These are phyloP conservation scores for Pocillopora meandrina DNA, from an alignment of 92 coral and sea anemone species.

Conservation along the genomic window DNA sequence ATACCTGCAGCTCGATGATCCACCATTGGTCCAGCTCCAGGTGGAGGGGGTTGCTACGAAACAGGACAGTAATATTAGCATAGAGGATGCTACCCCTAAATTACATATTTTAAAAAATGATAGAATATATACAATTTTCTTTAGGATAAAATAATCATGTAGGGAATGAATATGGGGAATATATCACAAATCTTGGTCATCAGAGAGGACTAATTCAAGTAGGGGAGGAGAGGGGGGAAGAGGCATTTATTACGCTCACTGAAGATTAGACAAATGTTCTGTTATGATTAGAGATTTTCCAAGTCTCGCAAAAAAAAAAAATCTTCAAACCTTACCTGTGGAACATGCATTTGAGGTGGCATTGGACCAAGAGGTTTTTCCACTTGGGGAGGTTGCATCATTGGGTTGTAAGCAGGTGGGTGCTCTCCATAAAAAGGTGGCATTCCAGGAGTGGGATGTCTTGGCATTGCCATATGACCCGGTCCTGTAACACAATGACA, in stretches of 20 bases:
- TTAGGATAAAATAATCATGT: too few relatives aligned
- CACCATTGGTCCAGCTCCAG: constrained; percentile 30
- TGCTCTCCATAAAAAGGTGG: constrained; percentile 66
- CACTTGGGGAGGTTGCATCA: constrained; percentile 66
- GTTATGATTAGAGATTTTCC: too few relatives aligned
- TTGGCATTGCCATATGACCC: constrained; percentile 75
- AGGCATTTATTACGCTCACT: too few relatives aligned
- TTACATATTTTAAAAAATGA: too few relatives aligned
- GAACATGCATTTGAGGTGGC: constrained; percentile 72
- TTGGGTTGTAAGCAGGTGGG: constrained; percentile 67
- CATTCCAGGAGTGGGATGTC: constrained; percentile 87
- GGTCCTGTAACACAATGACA: constrained; percentile 43
- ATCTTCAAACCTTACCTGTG: constrained; percentile 46
- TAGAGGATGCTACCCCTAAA: too few relatives aligned
- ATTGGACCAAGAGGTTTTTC: constrained; percentile 79
- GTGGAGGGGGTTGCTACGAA: constrained; percentile 41
- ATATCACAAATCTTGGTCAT: too few relatives aligned
- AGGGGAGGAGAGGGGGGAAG: too few relatives aligned
- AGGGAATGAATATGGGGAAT: too few relatives aligned
- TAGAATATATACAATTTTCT: too few relatives aligned
- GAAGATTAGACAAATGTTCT: too few relatives aligned
- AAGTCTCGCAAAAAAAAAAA: background rate
- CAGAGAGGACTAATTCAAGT: too few relatives aligned
- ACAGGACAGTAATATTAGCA: background rate
- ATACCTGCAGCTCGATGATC: constrained; percentile 40